These are phyloP conservation scores for Pollimyrus isidori DNA, from an alignment of 2,113 vertebrate species.

Conservation along the genomic window DNA sequence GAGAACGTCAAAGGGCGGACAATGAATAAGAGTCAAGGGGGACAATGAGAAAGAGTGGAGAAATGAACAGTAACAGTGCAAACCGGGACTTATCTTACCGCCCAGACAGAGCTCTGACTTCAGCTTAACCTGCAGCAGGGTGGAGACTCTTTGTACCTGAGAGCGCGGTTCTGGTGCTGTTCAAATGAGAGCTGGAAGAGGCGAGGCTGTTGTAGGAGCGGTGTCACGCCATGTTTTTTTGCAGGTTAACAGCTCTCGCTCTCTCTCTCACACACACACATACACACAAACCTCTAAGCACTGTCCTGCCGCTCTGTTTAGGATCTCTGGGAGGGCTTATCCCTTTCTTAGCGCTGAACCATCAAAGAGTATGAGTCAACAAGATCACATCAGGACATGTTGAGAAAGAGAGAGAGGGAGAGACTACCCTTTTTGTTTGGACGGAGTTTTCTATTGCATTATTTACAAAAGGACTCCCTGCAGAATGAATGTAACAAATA, in stretches of 20 bases:
- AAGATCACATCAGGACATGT: constrained; percentile 16
- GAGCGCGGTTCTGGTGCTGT: neutral
- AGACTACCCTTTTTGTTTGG: constrained; percentile 1
- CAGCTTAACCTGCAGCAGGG: neutral
- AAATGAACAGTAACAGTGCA: no score
- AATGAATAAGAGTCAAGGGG: neutral
- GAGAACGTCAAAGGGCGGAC: neutral
- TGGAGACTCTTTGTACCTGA: neutral
- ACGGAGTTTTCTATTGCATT: constrained; percentile 13
- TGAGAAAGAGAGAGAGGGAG: neutral
- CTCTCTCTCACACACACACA: neutral
- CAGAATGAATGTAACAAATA: neutral
- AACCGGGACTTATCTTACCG: neutral
- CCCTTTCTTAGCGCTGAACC: constrained; percentile 9
- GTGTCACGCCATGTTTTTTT: neutral
- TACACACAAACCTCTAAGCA: neutral
- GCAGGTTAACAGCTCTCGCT: neutral
- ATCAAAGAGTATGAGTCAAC: constrained; percentile 20
- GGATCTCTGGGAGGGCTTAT: constrained; percentile 12
- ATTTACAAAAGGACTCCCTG: neutral
- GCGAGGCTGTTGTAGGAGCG: neutral
- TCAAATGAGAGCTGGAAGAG: neutral
- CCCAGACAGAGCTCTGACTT: neutral
- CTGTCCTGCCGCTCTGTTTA: constrained; percentile 4
- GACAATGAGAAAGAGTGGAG: neutral